phyloP scores from a whole-genome alignment of 2,888 invertebrate species.

The Philopedon plagiatum region DNA sequence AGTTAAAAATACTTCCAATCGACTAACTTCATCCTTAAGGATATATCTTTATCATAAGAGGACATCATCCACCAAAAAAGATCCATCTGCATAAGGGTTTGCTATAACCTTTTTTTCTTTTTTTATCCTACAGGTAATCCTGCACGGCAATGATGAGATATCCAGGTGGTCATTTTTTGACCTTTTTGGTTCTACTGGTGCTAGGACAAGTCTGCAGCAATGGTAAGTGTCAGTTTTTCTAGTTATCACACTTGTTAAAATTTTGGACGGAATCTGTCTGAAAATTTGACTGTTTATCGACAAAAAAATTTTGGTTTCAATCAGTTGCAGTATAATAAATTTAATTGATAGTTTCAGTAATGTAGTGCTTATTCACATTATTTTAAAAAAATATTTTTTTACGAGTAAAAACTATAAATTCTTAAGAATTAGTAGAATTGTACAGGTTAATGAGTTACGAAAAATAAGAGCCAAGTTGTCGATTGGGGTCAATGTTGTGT shows the following conservation, averaged over 20 bases:
- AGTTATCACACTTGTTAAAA: slow-evolving; percentile 42
- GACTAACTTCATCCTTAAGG: background rate
- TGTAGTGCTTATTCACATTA: too few species aligned
- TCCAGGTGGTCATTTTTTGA: slow-evolving; percentile 59
- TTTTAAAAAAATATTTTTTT: too few species aligned
- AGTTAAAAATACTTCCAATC: slow-evolving; percentile 10
- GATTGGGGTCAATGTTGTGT: too few species aligned
- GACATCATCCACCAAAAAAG: background rate
- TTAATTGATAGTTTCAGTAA: too few species aligned
- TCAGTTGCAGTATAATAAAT: background rate
- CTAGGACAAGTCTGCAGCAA: slow-evolving; percentile 66
- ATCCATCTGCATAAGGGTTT: slow-evolving; percentile 37
- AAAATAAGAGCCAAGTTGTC: too few species aligned
- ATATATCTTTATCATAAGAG: background rate
- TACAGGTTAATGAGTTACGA: too few species aligned
- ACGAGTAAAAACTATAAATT: too few species aligned
- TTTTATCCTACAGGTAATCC: slow-evolving; percentile 46
- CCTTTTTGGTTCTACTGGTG: slow-evolving; percentile 63
- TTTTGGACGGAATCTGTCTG: background rate
- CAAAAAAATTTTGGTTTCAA: background rate
- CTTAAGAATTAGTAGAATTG: too few species aligned
- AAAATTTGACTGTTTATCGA: background rate
- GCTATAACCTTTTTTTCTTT: slow-evolving; percentile 44
- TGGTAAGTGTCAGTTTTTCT: slow-evolving; percentile 64
- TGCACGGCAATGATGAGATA: slow-evolving; percentile 47